Evolutionary conservation across 1,140 invertebrate genomes (phyloP), one percentile per base, ranked within the genome.

Genomic region (Thaumetopoea pityocampa): DNA sequence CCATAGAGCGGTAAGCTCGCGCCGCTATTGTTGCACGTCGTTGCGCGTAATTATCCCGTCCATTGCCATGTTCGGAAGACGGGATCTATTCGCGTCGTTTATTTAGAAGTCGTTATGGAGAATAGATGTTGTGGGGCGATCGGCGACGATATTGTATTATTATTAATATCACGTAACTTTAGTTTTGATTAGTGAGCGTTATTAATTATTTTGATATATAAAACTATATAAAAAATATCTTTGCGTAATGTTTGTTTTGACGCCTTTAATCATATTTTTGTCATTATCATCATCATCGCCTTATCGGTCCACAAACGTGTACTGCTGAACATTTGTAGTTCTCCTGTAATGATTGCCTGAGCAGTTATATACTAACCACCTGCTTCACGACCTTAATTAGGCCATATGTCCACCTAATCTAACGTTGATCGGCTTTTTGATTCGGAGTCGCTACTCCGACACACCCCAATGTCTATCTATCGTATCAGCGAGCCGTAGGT

Each of bases 31-130:
- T 83, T 78, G 72, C 73, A 78, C 66, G 69, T 73, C 67, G 72
- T 82, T 73, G 66, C 72, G 69, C 73, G 70, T 83, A 79, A 80
- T 83, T 83, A 83, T 80, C 70, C 72, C 65, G 73, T 79, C 78
- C 74, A 70, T 76, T 80, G 68, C 69, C 79, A 77, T 80, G 76
- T 80, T 71, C 69, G 65, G 67, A 61, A 51, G 66, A 76, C 69
- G 58, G 58, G 68, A 67, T 69, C 62, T 61, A 52, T 60, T 59
- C 50, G 53, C 62, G 57, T 74, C 59, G 58, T 67, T 67, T 79
- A 79, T 77, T 76, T 71, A 76, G 66, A 70, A 70, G 67, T 72
- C 62, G 71, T 79, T 80, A 74, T 45, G 53, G 48, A 56, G 55
- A 73, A 70, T 76, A 65, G 67, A 56, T 43, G 54, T 52, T 67